Conservation (phyloP, 1,140 invertebrate genomes). For the Dolichoris vasculosae region DNA sequence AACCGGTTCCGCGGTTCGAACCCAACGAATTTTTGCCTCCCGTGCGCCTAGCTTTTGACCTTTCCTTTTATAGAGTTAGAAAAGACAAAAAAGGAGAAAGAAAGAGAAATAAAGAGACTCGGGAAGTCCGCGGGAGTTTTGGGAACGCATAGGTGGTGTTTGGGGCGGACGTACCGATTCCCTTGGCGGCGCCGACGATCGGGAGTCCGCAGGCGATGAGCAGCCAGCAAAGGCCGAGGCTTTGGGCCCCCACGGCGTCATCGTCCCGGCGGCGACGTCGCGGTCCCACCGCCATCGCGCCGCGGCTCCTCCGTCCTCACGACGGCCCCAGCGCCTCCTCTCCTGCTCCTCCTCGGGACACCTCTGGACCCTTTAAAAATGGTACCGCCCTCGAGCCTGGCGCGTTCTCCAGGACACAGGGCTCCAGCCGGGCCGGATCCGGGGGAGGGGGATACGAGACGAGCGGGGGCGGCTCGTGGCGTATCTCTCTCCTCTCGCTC, state of each 20-base stretch:
- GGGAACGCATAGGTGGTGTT: background rate
- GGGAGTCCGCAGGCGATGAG: constrained; percentile 18
- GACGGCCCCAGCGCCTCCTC: constrained; percentile 44
- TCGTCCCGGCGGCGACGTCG: constrained; percentile 45
- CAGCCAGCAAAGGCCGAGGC: background rate
- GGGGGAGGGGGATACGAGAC: background rate
- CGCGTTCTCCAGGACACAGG: constrained; percentile 13
- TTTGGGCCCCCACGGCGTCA: background rate
- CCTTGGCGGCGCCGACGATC: constrained; percentile 35
- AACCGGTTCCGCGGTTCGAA: constrained; percentile 1
- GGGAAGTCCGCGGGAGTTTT: background rate
- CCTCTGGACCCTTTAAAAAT: constrained; percentile 36
- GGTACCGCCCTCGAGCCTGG: background rate
- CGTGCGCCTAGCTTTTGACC: background rate
- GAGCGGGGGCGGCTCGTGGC: background rate
- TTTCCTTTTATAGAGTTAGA: background rate
- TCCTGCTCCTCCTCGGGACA: background rate
- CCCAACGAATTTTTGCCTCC: background rate
- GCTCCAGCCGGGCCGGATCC: background rate
- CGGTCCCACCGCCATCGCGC: constrained; percentile 42
- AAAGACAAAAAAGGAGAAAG: background rate
- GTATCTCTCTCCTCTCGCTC: background rate
- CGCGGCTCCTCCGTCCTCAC: constrained; percentile 44
- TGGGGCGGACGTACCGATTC: constrained; percentile 33
- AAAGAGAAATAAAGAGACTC: background rate